Evolutionary conservation across 2,113 vertebrate species (phyloP), one percentile per base, ranked within the genome.

Genomic region (Toxostoma redivivum): DNA sequence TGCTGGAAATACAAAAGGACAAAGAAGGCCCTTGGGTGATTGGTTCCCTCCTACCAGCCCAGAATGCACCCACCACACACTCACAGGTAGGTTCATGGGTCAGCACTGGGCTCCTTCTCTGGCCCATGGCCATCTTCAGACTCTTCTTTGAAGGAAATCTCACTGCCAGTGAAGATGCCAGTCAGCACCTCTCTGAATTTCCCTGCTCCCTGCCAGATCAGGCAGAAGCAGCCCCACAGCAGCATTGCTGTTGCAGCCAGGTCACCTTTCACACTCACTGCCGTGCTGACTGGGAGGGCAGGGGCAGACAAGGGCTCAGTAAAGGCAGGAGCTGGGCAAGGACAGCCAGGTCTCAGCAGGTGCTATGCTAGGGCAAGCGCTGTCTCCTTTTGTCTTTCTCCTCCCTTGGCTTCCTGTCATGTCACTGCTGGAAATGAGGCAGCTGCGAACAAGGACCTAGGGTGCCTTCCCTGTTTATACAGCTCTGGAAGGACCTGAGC

Each of bases 341-440:
- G 51, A 12, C 30, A 94, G 73, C 35, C 56, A 81, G 48, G 18
- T 57, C 62, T 38, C 57, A 76, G 71, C 2, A 0, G 66, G 48
- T 44, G 30, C 37, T 28, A 40, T 44, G 30, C 37, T 28, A 40
- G 70, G 19, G 15, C 2, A 0, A 70, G 25, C 0, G 0, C 42
- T 4, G 0, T 21, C 40, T 62, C 30, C 45, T 94, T 81, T 45
- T 33, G 12, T 62, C 37, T 53, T 69, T 69, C 13, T 35, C 19
- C 13, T 60, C 16, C 38, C 33, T 90, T 42, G 51, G 33, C 65
- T 93, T 92, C 44, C 71, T 5, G 0, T 37, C 45, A 6, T 12
- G 28, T 33, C 2, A 0, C 83, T 73, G 64, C 9, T 86, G 87
- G 80, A 86, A 90, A 1, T 11, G 71, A 88, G 31, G 60, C 51